A percentile compares a stretch with the other conserved stretches of the same genome.
These are phyloP conservation scores for Drosophila barbarae DNA, from an alignment of 2,888 invertebrate species.

Conservation along the genomic window DNA sequence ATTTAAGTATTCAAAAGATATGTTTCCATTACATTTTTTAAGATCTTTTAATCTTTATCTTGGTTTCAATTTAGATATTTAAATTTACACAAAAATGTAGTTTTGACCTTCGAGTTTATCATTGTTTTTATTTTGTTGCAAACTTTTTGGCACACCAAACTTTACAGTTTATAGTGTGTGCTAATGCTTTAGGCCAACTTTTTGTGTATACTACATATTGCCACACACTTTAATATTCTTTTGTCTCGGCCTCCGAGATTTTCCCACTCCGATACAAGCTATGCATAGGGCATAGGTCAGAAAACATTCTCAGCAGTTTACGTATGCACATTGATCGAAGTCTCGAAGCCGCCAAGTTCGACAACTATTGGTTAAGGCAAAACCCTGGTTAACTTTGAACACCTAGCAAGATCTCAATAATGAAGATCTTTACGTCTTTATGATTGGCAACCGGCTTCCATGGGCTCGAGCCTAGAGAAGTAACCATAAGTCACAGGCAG, in stretches of 20 bases:
- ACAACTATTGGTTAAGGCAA: background rate
- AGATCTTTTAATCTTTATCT: background rate
- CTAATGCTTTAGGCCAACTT: conserved; percentile 4
- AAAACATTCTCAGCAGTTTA: conserved; percentile 7
- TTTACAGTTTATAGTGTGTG: background rate
- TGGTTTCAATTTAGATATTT: background rate
- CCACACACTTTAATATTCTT: conserved; percentile 19
- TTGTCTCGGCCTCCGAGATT: conserved; percentile 27
- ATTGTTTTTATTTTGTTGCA: background rate
- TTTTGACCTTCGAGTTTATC: background rate
- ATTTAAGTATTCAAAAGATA: background rate
- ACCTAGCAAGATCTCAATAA: conserved; percentile 8
- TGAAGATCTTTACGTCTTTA: conserved; percentile 1
- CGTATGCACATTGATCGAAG: conserved; percentile 11
- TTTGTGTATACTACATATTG: conserved; percentile 5
- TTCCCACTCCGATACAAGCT: conserved; percentile 28
- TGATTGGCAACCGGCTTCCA: conserved; percentile 50
- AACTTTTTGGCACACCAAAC: background rate
- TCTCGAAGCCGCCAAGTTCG: conserved; percentile 30
- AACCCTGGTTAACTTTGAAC: conserved; percentile 33
- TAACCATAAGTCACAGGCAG: background rate
- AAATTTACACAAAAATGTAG: too few species aligned
- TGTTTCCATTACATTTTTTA: too few species aligned
- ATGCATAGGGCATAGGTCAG: conserved; percentile 18
- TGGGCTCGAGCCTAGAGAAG: background rate